Evolutionary conservation across 2,888 invertebrate genomes (phyloP).

Genomic region (Trypoxylon attenuatum): DNA sequence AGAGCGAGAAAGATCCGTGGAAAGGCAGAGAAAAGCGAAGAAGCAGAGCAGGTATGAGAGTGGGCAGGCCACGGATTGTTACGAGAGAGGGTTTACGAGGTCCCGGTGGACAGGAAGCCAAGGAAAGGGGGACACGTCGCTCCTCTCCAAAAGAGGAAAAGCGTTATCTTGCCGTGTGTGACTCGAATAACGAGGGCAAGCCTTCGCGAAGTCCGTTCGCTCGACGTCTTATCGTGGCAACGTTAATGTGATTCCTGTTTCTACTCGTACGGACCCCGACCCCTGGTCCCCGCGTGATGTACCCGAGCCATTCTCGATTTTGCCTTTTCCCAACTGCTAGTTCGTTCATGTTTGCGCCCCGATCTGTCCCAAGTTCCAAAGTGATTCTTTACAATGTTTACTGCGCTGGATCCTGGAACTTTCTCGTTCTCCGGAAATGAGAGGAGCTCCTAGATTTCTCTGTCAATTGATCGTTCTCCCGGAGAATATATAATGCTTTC

Average conservation of each 20-base stretch:
- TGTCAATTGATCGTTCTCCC: too few relatives aligned
- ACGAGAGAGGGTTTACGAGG: constrained; percentile 62
- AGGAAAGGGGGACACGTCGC: constrained; percentile 52
- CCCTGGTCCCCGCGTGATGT: neutral
- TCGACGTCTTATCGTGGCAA: constrained; percentile 51
- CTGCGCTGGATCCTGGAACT: neutral
- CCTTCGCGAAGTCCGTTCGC: constrained; percentile 44
- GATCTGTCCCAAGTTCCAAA: constrained; percentile 2
- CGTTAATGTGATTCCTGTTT: constrained; percentile 56
- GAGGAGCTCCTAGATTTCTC: too few relatives aligned
- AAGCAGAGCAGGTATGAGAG: constrained; percentile 39
- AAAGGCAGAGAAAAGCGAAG: neutral
- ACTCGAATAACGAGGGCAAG: constrained; percentile 66
- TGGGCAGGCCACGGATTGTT: constrained; percentile 60
- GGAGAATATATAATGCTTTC: too few relatives aligned
- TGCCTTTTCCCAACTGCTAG: neutral
- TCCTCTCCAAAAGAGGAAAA: constrained; percentile 51
- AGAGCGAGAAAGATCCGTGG: neutral
- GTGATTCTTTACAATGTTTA: constrained; percentile 5
- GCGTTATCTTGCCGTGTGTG: constrained; percentile 63
- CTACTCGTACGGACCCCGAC: constrained; percentile 36
- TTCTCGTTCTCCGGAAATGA: neutral
- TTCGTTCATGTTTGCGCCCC: neutral
- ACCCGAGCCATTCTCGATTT: constrained; percentile 34
- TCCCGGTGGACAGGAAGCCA: constrained; percentile 62